phyloP scores from a whole-genome alignment of 2,888 invertebrate species.

The Synergus japonicus region DNA sequence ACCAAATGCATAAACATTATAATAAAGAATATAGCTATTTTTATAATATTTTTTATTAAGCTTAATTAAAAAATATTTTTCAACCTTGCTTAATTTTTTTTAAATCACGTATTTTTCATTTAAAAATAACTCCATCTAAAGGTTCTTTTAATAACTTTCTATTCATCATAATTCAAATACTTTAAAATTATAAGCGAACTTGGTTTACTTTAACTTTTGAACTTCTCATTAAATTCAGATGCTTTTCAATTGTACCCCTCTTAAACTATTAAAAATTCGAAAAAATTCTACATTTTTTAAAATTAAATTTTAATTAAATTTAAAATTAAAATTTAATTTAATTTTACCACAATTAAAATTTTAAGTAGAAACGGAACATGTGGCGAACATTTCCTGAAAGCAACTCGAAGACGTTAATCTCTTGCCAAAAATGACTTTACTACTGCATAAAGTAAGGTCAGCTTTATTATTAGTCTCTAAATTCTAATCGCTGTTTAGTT shows the following conservation, averaged over 20 bases:
- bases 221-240: not conserved
- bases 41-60: too few species aligned
- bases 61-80: not conserved
- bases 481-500: not conserved
- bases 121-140: not conserved
- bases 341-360: too few species aligned
- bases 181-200: not conserved
- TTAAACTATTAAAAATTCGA: not conserved
- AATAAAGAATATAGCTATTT: too few species aligned
- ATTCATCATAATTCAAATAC: not conserved
- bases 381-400: not conserved
- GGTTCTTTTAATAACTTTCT: not conserved
- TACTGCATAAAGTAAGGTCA: not conserved
- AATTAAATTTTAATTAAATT: too few species aligned
- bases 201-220: not conserved
- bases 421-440: constrained; percentile 4
- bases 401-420: not conserved
- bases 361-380: not conserved
- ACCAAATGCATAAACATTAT: not conserved
- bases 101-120: not conserved
- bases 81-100: not conserved
- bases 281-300: too few species aligned
- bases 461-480: not conserved
- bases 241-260: not conserved
- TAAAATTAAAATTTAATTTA: too few species aligned